Evolutionary conservation across 1,140 invertebrate species (phyloP).

Genomic region (Macrobrachium rosenbergii): DNA sequence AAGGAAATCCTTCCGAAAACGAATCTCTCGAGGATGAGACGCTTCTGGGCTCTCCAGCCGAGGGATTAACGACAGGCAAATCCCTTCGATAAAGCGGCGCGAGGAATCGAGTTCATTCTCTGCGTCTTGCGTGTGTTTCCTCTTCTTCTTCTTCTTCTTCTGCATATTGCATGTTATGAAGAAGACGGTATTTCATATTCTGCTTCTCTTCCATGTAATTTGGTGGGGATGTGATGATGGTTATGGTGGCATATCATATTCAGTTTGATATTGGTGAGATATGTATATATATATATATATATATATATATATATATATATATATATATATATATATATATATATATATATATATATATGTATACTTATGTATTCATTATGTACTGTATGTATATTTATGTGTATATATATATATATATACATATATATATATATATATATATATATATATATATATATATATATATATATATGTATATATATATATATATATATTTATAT

Average conservation of each 20-base stretch:
- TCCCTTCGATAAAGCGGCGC: no score
- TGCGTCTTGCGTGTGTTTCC: no score
- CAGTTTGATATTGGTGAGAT: background rate
- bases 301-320: background rate
- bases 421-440: constrained; percentile 7
- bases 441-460: constrained; percentile 5
- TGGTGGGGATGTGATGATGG: background rate
- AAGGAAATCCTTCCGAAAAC: no score
- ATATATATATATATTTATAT: background rate
- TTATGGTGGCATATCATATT: background rate
- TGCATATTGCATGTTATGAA: background rate
- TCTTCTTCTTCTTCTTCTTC: no score
- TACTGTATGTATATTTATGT: no score
- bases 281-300: background rate
- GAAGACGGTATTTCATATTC: background rate
- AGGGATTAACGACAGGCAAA: no score
- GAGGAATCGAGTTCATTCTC: no score
- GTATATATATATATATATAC: no score
- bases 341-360: background rate
- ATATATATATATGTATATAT: background rate
- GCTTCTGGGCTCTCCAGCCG: no score
- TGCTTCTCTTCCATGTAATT: background rate
- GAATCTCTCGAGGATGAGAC: no score
- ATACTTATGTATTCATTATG: no score
- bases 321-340: background rate